Conservation (phyloP, 2,888 invertebrate species). For the Caenorhabditis virilis region DNA sequence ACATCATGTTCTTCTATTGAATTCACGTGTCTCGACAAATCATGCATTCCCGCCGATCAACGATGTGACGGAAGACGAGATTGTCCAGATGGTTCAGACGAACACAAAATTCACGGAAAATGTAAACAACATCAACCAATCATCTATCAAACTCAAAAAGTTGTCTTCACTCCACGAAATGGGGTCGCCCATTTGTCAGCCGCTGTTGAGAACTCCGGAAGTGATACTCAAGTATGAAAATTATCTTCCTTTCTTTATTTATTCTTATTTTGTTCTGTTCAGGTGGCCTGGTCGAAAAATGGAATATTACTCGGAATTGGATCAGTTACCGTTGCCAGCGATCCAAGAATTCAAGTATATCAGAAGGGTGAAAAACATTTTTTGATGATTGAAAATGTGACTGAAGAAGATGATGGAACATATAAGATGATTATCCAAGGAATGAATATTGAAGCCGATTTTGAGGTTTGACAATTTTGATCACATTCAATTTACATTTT, state of each 20-base stretch:
- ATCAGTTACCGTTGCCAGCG: slow-evolving; percentile 28
- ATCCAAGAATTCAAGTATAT: slow-evolving; percentile 43
- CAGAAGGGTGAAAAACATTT: slow-evolving; percentile 47
- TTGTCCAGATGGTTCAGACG: slow-evolving; percentile 88
- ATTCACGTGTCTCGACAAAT: slow-evolving; percentile 55
- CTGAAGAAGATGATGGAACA: slow-evolving; percentile 42
- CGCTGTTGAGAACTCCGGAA: slow-evolving; percentile 41
- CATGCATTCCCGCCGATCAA: slow-evolving; percentile 46
- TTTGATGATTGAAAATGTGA: slow-evolving; percentile 41
- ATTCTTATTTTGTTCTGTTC: slow-evolving; percentile 2
- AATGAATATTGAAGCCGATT: slow-evolving; percentile 46
- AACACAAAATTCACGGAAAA: slow-evolving; percentile 72
- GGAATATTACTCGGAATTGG: slow-evolving; percentile 42
- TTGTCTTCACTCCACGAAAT: slow-evolving; percentile 41
- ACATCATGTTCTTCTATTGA: slow-evolving; percentile 43
- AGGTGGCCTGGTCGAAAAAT: slow-evolving; percentile 48
- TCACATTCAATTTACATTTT: background rate
- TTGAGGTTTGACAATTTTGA: slow-evolving; percentile 25
- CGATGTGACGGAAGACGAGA: slow-evolving; percentile 87
- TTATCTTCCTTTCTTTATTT: background rate
- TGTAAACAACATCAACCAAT: slow-evolving; percentile 52
- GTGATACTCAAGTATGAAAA: slow-evolving; percentile 39
- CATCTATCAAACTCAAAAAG: slow-evolving; percentile 47
- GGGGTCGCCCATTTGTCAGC: slow-evolving; percentile 50
- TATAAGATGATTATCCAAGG: slow-evolving; percentile 53